These are phyloP conservation scores for Drosophila parvula DNA, from an alignment of 1,140 invertebrate species.

Conservation along the genomic window DNA sequence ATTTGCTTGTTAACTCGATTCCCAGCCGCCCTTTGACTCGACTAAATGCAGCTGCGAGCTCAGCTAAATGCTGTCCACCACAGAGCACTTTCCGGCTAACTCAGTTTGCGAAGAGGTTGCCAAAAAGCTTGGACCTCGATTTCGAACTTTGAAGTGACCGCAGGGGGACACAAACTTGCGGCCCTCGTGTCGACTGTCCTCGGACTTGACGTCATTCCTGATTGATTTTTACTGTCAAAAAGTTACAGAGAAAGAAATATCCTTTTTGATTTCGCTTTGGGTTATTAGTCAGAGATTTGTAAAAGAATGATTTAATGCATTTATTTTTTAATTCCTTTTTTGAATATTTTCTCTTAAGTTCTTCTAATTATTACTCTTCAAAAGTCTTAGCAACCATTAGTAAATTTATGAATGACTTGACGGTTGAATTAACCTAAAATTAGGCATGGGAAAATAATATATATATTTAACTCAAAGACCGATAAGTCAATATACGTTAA, in stretches of 20 bases:
- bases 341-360: no score
- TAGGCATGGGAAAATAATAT: no score
- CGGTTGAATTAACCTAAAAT: no score
- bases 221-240: constrained; percentile 55
- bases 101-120: constrained; percentile 27
- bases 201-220: constrained; percentile 56
- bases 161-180: constrained; percentile 10
- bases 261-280: no score
- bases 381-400: no score
- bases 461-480: no score
- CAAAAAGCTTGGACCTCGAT: constrained; percentile 38
- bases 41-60: constrained; percentile 32
- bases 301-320: neutral
- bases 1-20: constrained; percentile 70
- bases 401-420: no score
- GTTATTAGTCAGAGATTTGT: neutral
- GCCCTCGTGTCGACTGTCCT: constrained; percentile 11
- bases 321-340: no score
- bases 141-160: constrained; percentile 21
- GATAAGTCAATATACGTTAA: no score
- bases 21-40: constrained; percentile 53
- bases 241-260: neutral
- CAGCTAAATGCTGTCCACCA: constrained; percentile 31
- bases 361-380: no score
- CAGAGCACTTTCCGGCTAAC: constrained; percentile 35